Evolutionary conservation across 2,888 invertebrate species (phyloP), one percentile per base, ranked within the genome.

Genomic region (Gortyna flavago): DNA sequence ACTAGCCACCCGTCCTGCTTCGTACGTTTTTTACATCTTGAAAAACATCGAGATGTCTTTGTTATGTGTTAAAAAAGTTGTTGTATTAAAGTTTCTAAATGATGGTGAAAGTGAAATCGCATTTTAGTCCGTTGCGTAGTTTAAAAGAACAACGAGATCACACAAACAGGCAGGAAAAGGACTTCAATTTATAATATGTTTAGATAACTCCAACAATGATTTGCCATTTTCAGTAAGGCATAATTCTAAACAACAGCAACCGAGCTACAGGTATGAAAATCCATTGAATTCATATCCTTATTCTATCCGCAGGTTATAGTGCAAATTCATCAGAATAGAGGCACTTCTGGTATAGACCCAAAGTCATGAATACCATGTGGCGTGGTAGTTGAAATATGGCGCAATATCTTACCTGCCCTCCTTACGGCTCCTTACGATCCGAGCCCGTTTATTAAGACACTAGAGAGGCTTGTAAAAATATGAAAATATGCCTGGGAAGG

Each of bases 381-480:
- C 88, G 90, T 86, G 80, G 83, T 88, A 84, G 83, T 87, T 92
- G 90, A 93, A 91, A 90, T 93, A 93, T 91, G 88, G 85, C 85
- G 88, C 85, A 90, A 91, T 92, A 92, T 89, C 88, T 92, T 90
- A 89, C 88, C 84, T 86, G 79, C 68, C 73, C 81, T 80, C 75
- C 70, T 79, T 74, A 74, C 70, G 77, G 71, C 72, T 57, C 57
- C 70, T 85, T 74, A 77, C 80, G 75, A 80, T 79, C 75, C 68
- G 54, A 65, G 72, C 68, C 54, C 69, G 72, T 82, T 87, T 81
- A 87, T 84, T 79, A 85, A 80, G 84, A 81, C 67, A 80, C 86
- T 79, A 80, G 66, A 75, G 48, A 57, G 54, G n/a, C 76, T 79
- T 79, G 68, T 76, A 76, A 79, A 81, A 76, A 64, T 76, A 75